Conservation (phyloP, 2,797 vertebrate species). For the Sebastes miniatus region DNA sequence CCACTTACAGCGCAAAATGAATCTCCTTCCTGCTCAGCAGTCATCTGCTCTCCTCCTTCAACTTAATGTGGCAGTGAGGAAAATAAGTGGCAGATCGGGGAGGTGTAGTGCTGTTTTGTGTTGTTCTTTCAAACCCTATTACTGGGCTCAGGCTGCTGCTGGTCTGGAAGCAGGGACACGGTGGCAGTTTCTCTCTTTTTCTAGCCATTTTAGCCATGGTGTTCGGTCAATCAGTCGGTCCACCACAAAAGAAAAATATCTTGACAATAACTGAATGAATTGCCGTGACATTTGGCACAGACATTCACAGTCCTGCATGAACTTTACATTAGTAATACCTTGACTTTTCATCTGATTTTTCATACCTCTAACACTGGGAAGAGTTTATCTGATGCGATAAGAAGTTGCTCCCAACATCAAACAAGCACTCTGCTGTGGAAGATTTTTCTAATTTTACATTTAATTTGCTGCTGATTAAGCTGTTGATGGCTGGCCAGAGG, state of each 20-base stretch:
- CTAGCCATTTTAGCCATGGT: background rate
- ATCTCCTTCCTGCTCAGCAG: conserved; percentile 4
- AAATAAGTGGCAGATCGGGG: conserved; percentile 8
- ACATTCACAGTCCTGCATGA: background rate
- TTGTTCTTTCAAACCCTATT: background rate
- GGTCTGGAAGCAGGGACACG: background rate
- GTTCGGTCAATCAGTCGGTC: background rate
- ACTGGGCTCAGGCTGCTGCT: background rate
- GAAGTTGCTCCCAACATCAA: background rate
- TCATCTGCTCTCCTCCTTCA: conserved; percentile 14
- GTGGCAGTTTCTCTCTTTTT: background rate
- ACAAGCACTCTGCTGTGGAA: background rate
- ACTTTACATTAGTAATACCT: background rate
- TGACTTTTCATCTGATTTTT: background rate
- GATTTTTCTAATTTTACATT: conserved; percentile 30
- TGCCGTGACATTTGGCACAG: background rate
- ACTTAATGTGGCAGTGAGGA: conserved; percentile 12
- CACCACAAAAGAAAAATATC: background rate
- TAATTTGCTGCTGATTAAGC: conserved; percentile 32
- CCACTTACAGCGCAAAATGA: conserved; percentile 46
- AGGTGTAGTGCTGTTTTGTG: background rate
- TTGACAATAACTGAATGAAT: background rate
- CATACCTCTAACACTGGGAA: background rate
- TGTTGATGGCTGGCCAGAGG: conserved; percentile 33
- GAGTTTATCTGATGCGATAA: background rate